Evolutionary conservation across 2,888 invertebrate genomes (phyloP).

Genomic region (Clostera curtula): DNA sequence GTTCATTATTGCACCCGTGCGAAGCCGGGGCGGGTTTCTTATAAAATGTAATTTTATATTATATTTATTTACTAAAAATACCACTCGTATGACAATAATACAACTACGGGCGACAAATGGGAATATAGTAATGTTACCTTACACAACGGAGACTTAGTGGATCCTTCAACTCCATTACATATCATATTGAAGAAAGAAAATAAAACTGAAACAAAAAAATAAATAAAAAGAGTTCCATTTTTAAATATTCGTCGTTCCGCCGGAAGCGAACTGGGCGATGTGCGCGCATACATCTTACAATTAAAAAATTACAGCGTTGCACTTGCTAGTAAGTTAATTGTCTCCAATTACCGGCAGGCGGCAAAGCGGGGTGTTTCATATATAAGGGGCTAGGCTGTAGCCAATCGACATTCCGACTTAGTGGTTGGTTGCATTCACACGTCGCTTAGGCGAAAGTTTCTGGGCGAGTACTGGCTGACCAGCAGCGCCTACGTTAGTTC

Average conservation of each 20-base stretch:
- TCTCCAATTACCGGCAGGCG: conserved; percentile 66
- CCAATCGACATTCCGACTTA: conserved; percentile 60
- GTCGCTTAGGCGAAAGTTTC: conserved; percentile 70
- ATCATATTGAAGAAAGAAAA: conserved; percentile 25
- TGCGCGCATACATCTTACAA: conserved; percentile 53
- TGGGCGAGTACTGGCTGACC: conserved; percentile 66
- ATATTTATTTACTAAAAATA: conserved; percentile 28
- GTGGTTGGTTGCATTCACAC: conserved; percentile 56
- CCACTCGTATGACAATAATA: conserved; percentile 25
- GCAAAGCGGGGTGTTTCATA: conserved; percentile 62
- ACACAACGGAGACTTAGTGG: conserved; percentile 27
- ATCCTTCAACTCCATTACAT: conserved; percentile 31
- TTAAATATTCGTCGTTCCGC: conserved; percentile 30
- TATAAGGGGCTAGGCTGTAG: conserved; percentile 54
- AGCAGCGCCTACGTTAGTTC: conserved; percentile 72
- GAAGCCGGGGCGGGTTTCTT: too few relatives aligned
- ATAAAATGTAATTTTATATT: conserved; percentile 15
- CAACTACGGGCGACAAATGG: conserved; percentile 29
- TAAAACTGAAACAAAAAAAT: background rate
- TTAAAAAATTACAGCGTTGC: conserved; percentile 62
- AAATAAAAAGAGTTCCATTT: too few relatives aligned
- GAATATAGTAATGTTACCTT: conserved; percentile 35
- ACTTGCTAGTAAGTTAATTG: conserved; percentile 65
- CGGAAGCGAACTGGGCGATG: too few relatives aligned
- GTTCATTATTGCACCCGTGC: too few relatives aligned